Evolutionary conservation across 2,888 invertebrate species (phyloP).

Genomic region (Drosophila fungiperda): DNA sequence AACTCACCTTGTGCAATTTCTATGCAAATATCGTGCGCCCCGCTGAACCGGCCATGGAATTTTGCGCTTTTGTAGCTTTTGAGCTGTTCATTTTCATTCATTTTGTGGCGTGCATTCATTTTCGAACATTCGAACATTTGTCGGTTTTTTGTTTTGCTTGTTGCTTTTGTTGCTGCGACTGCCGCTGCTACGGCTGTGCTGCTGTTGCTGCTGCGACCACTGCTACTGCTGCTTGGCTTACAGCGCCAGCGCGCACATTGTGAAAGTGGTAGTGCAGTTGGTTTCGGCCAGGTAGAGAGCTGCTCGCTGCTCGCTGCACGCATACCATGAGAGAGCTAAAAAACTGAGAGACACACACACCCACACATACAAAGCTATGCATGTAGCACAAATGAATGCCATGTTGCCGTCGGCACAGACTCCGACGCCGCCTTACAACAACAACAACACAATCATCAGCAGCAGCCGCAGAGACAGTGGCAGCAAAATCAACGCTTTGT

Average conservation of each 20-base stretch:
- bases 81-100: conserved; percentile 70
- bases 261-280: conserved; percentile 79
- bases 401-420: conserved; percentile 72
- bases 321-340: conserved; percentile 36
- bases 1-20: neutral
- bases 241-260: conserved; percentile 50
- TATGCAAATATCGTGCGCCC: neutral
- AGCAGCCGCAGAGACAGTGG: conserved; percentile 33
- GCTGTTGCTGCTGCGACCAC: conserved; percentile 19
- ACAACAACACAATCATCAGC: conserved; percentile 36
- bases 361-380: conserved; percentile 58
- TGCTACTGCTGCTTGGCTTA: conserved; percentile 27
- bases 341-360: conserved; percentile 17
- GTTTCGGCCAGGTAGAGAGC: conserved; percentile 62
- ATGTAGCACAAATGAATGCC: conserved; percentile 78
- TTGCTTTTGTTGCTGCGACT: conserved; percentile 24
- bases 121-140: conserved; percentile 68
- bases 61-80: conserved; percentile 56
- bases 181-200: conserved; percentile 1
- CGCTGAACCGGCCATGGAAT: conserved; percentile 52
- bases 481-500: conserved; percentile 65
- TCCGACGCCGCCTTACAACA: conserved; percentile 67
- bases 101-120: conserved; percentile 74
- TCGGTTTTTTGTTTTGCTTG: conserved; percentile 1
- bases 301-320: conserved; percentile 33